Conservation (phyloP, 2,797 vertebrate species). For the Rhynchotus rufescens region DNA sequence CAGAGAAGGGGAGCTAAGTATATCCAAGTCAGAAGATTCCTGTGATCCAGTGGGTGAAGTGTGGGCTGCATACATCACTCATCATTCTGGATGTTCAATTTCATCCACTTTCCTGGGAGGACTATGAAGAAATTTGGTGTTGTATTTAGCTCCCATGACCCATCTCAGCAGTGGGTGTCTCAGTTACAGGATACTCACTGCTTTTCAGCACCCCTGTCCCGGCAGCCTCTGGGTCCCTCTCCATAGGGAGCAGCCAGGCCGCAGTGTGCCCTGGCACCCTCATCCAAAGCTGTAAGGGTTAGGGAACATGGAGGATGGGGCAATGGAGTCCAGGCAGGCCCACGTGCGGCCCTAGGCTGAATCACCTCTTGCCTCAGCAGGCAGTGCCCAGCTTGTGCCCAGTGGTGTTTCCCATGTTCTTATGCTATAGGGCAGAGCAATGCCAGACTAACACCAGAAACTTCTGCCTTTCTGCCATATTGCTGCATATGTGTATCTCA, state of each 20-base stretch:
- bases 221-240: not conserved
- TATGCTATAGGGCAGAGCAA: fast-evolving
- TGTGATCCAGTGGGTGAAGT: not conserved
- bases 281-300: not conserved
- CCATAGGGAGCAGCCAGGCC: not conserved
- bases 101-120: not conserved
- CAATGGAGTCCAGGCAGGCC: not conserved
- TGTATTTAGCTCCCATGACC: not conserved
- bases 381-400: not conserved
- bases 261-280: not conserved
- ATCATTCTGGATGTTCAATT: not conserved
- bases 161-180: not conserved
- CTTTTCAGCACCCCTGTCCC: not conserved
- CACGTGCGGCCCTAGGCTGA: not conserved
- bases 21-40: not conserved
- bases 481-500: not conserved
- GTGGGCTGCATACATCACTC: not conserved
- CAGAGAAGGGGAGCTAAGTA: not conserved
- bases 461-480: not conserved
- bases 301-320: fast-evolving
- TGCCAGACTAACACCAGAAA: not conserved
- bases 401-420: not conserved
- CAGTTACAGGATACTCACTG: not conserved
- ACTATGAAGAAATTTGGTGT: not conserved
- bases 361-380: not conserved